Evolutionary conservation across 37 sponge, comb jelly and placozoan species (phyloP), one percentile per base, ranked within the genome.

Genomic region (Corticium candelabrum): DNA sequence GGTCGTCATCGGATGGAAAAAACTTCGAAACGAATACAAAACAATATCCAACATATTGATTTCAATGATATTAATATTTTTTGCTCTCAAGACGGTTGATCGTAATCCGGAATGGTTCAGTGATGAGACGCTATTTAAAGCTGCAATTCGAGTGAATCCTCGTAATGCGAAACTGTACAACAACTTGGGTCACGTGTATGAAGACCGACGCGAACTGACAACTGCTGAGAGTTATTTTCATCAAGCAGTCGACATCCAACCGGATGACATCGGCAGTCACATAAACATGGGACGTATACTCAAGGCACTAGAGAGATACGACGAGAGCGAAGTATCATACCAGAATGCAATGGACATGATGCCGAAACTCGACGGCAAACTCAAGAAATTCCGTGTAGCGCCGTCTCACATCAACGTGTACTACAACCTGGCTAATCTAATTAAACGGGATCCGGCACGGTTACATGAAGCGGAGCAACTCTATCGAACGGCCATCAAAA

Each of bases 381-480:
- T 50, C 21, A 85, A 85, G 79, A 77, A 72, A 21, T 87, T 86
- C 43, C 84, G 94, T 15, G 43, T 93, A 15, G 86, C 94, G 31
- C 94, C 88, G 2, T 79, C 75, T 38, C 86, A 89, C 81, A 87
- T 93, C 78, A 87, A 90, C 71, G 82, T 90, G 31, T 94, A 88
- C 79, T 94, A 82, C 78, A 90, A 94, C 37, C 82, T 90, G 33
- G 94, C 86, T 15, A 94, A 94, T 72, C 82, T 94, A 4, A 32
- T 94, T 0, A 79, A 68, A 41, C n/a, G 27, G 1, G 80, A 94
- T 71, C 70, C 74, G 15, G 27, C 40, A 35, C 39, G 89, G n/a
- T 39, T 83, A 32, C 56, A 90, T 7, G 91, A 90, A 68, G 94
- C 94, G 34, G 75, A 84, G 34, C n/a, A 82, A 35, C 68, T 86